Evolutionary conservation across 2,113 vertebrate species (phyloP).

Genomic region (Orthochromis indermauri): DNA sequence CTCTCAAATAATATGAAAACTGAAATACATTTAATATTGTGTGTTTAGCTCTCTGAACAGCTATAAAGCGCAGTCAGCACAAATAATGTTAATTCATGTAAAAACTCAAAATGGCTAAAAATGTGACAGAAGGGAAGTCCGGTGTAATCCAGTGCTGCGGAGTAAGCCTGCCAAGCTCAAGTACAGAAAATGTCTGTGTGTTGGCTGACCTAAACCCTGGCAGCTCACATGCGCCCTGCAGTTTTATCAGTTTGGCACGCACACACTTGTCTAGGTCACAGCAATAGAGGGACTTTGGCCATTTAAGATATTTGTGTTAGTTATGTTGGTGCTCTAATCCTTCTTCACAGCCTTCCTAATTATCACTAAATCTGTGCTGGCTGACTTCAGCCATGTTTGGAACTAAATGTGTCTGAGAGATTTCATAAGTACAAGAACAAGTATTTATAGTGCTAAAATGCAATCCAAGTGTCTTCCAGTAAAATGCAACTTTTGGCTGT

Average conservation of each 20-base stretch:
- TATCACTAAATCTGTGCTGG: slow-evolving; percentile 13
- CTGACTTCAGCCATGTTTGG: slow-evolving; percentile 12
- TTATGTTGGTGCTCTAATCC: slow-evolving; percentile 1
- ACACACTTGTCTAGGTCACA: not conserved
- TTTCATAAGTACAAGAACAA: slow-evolving; percentile 1
- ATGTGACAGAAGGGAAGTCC: not conserved
- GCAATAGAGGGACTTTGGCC: not conserved
- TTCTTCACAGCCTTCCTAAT: not conserved
- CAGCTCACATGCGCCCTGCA: not conserved
- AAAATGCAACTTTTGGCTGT: not conserved
- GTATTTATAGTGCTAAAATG: slow-evolving; percentile 5
- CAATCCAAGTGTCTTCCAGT: not conserved
- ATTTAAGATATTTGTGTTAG: not conserved
- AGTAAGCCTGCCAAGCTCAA: slow-evolving; percentile 7
- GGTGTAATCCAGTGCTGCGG: not conserved
- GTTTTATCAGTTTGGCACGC: not conserved
- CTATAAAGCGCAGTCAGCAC: not conserved
- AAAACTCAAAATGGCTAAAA: not conserved
- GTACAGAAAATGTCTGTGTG: not conserved
- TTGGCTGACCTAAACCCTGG: slow-evolving; percentile 7
- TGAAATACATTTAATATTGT: not conserved
- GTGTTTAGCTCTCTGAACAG: not conserved
- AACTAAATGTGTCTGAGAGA: not conserved
- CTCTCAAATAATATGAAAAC: not conserved
- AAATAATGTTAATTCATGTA: not conserved